Evolutionary conservation across 2,113 vertebrate genomes (phyloP).

Genomic region (Corynorhinus townsendii): DNA sequence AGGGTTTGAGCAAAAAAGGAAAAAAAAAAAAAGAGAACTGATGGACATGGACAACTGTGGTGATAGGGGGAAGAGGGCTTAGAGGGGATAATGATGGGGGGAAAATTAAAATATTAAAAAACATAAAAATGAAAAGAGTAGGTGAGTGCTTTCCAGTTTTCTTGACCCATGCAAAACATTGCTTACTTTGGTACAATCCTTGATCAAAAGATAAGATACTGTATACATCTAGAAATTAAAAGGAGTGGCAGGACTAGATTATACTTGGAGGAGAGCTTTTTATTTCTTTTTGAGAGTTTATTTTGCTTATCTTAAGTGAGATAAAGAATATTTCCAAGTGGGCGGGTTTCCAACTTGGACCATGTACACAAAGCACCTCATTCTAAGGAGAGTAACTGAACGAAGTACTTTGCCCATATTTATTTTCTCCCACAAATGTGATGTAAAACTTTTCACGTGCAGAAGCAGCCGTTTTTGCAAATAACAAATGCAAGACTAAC

Average conservation of each 20-base stretch:
- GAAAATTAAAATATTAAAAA: too few relatives aligned
- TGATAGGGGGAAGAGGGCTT: background rate
- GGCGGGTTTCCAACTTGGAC: slow-evolving; percentile 28
- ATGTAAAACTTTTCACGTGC: slow-evolving; percentile 10
- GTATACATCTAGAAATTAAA: background rate
- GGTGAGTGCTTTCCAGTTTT: background rate
- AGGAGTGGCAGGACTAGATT: background rate
- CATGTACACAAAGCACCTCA: background rate
- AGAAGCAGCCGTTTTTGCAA: background rate
- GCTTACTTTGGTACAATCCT: background rate
- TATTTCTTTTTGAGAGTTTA: background rate
- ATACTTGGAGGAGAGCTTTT: background rate
- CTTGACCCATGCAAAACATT: background rate
- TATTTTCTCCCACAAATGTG: background rate
- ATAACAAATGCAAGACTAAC: slow-evolving; percentile 17
- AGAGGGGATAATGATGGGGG: background rate
- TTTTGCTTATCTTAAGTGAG: slow-evolving; percentile 34
- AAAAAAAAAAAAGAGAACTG: background rate
- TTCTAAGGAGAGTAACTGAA: background rate
- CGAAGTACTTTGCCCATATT: background rate
- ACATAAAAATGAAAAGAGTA: background rate
- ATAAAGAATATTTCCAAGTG: background rate
- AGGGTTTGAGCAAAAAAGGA: background rate
- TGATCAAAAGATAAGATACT: background rate
- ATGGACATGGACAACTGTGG: background rate